Conservation (phyloP, 2,113 vertebrate species). For the Poeciliopsis occidentalis region DNA sequence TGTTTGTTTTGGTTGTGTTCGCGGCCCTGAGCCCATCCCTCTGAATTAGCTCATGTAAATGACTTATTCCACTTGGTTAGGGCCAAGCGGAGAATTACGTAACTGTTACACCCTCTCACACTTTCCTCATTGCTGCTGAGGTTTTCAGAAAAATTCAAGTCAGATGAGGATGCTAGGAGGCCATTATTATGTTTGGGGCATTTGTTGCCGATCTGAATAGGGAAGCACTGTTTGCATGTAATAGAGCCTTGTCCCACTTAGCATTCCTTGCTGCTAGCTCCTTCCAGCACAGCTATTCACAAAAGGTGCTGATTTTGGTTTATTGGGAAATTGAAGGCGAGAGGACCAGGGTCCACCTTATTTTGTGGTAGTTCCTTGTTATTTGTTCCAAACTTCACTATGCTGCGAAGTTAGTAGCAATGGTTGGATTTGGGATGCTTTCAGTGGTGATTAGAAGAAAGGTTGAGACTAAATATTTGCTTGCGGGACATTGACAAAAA, state of each 20-base stretch:
- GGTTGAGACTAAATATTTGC: too few relatives aligned
- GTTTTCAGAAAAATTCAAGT: background rate
- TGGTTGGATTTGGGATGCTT: too few relatives aligned
- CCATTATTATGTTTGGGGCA: background rate
- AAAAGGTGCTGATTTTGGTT: background rate
- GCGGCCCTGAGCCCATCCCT: constrained; percentile 18
- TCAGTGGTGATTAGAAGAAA: too few relatives aligned
- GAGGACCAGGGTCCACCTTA: background rate
- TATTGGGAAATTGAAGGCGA: background rate
- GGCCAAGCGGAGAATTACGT: background rate
- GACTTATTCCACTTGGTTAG: background rate
- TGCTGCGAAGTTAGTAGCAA: too few relatives aligned
- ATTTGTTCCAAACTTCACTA: background rate
- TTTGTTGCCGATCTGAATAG: background rate
- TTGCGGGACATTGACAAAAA: too few relatives aligned
- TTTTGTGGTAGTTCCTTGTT: background rate
- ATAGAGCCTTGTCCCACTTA: background rate
- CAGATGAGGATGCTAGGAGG: background rate
- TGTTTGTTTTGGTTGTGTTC: background rate
- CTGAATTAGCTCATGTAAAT: constrained; percentile 36
- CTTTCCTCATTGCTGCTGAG: background rate
- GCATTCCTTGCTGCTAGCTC: background rate
- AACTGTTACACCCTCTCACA: constrained; percentile 27
- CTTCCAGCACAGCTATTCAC: background rate
- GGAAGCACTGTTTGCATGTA: background rate